phyloP scores from a whole-genome alignment of 2,888 invertebrate genomes.

The Patella depressa region DNA sequence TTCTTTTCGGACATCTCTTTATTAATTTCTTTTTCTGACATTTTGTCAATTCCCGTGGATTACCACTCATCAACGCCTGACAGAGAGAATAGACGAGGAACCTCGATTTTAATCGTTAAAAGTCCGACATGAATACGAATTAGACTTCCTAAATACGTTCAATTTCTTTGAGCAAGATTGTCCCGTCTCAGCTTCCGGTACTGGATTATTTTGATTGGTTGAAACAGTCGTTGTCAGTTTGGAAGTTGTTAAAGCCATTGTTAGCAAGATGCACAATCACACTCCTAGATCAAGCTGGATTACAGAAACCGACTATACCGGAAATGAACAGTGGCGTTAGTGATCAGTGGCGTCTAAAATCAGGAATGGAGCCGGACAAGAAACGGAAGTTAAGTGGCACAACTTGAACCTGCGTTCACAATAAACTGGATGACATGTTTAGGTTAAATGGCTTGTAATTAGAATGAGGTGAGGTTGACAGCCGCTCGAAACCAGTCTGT shows the following conservation, averaged over 20 bases:
- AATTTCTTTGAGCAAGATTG: conserved; percentile 23
- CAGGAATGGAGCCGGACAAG: conserved; percentile 5
- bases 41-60: conserved; percentile 5
- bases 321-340: conserved; percentile 13
- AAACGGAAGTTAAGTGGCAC: conserved; percentile 9
- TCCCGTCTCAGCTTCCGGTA: conserved; percentile 22
- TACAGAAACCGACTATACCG: conserved; percentile 4
- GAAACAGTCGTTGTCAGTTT: conserved; percentile 4
- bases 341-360: conserved; percentile 7
- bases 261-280: conserved; percentile 13
- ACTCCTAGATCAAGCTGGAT: conserved; percentile 1
- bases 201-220: conserved; percentile 2
- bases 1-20: background rate
- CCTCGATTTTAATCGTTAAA: conserved; percentile 3
- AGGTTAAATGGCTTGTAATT: conserved; percentile 10
- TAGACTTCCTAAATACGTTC: conserved; percentile 25
- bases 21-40: background rate
- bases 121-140: conserved; percentile 24
- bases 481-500: background rate
- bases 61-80: conserved; percentile 6
- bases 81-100: conserved; percentile 5
- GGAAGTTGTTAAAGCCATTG: conserved; percentile 9
- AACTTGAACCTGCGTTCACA: background rate
- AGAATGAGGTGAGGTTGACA: conserved; percentile 7
- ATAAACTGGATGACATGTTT: conserved; percentile 10